Evolutionary conservation across 2,888 invertebrate species (phyloP).

Genomic region (Tetramorium bicarinatum): DNA sequence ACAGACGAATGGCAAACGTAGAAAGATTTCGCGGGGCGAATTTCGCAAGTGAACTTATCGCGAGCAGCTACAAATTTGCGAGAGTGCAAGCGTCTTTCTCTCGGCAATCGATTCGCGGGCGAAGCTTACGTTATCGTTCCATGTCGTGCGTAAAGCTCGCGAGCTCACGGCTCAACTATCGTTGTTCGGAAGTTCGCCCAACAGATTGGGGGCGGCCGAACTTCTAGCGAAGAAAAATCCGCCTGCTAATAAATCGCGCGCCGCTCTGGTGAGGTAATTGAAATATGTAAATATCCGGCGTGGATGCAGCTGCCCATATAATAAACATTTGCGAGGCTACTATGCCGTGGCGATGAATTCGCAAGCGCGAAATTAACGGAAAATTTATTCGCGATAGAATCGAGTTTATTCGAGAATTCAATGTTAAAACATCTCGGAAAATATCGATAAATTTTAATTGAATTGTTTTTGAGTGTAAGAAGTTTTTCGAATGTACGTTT

Average conservation of each 20-base stretch:
- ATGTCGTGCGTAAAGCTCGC: conserved; percentile 37
- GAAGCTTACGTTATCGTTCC: conserved; percentile 23
- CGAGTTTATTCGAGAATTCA: not conserved
- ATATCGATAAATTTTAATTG: conserved; percentile 25
- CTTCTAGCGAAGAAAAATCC: conserved; percentile 34
- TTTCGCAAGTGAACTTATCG: conserved; percentile 14
- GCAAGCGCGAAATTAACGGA: conserved; percentile 30
- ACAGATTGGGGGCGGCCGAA: not conserved
- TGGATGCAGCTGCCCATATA: conserved; percentile 29
- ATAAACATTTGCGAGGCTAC: conserved; percentile 40
- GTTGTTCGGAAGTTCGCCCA: conserved; percentile 41
- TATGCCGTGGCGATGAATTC: conserved; percentile 17
- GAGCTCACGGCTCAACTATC: conserved; percentile 21
- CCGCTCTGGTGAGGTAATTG: conserved; percentile 22
- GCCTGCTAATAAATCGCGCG: conserved; percentile 45
- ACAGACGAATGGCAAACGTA: not conserved
- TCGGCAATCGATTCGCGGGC: conserved; percentile 36
- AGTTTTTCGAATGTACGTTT: not conserved
- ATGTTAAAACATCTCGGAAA: not conserved
- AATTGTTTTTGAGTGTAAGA: not conserved
- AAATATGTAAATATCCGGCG: conserved; percentile 53
- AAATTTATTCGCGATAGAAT: conserved; percentile 26
- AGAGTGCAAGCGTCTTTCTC: not conserved
- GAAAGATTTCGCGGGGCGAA: not conserved
- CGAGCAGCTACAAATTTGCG: conserved; percentile 26